These are phyloP conservation scores for Thalassarche chlororhynchos DNA, from an alignment of 2,113 vertebrate genomes.

Conservation along the genomic window DNA sequence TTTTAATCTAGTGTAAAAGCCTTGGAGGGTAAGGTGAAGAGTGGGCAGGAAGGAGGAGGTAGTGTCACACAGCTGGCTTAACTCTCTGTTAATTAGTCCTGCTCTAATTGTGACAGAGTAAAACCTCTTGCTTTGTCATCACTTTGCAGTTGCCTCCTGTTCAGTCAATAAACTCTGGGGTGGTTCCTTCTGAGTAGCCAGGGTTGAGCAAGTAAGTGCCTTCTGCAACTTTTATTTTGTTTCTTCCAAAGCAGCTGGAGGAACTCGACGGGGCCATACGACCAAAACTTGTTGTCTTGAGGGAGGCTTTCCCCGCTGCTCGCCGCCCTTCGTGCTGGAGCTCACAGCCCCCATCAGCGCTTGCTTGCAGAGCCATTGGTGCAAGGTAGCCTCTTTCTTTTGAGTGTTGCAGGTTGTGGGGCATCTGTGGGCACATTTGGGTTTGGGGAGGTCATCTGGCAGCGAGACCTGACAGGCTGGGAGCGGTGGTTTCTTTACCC, in stretches of 20 bases:
- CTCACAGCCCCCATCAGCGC: not conserved
- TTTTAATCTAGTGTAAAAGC: not conserved
- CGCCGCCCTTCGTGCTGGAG: not conserved
- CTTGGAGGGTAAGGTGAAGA: not conserved
- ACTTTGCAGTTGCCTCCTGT: not conserved
- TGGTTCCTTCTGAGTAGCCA: not conserved
- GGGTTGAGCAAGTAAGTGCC: not conserved
- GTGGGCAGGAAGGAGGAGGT: not conserved
- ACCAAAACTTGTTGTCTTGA: not conserved
- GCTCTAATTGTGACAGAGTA: not conserved
- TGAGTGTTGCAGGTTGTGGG: not conserved
- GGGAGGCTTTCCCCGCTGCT: not conserved
- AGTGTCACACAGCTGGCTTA: not conserved
- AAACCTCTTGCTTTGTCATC: not conserved
- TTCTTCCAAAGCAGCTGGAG: not conserved
- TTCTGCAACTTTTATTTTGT: not conserved
- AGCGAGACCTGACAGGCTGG: not conserved
- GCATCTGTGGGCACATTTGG: not conserved
- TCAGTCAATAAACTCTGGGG: not conserved
- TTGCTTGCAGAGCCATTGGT: not conserved
- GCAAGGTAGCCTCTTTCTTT: not conserved
- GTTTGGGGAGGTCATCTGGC: not conserved
- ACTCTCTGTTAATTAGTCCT: not conserved
- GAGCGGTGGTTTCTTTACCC: not conserved
- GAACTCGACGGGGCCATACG: accelerated